phyloP scores from a whole-genome alignment of 2,797 vertebrate genomes.

The Danio jaintianensis region DNA sequence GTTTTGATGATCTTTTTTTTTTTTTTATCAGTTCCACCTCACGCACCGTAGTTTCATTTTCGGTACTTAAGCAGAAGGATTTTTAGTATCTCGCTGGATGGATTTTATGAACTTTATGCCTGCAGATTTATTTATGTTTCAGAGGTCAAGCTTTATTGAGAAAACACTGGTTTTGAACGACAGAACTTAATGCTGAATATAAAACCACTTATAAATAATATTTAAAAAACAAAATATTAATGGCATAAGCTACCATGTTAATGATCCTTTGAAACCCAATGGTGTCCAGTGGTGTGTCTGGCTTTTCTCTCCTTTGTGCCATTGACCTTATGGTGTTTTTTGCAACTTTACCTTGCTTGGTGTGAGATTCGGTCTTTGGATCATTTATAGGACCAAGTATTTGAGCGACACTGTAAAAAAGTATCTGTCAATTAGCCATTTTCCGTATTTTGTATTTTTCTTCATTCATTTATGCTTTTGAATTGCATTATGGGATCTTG shows the following conservation, averaged over 20 bases:
- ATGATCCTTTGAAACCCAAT: slow-evolving; percentile 19
- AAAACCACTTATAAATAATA: slow-evolving; percentile 39
- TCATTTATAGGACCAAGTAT: slow-evolving; percentile 26
- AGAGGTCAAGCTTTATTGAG: slow-evolving; percentile 60
- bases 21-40: slow-evolving; percentile 35
- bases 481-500: too few species aligned
- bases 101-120: slow-evolving; percentile 54
- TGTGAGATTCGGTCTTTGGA: slow-evolving; percentile 7
- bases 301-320: slow-evolving; percentile 15
- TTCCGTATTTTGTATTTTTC: too few species aligned
- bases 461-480: too few species aligned
- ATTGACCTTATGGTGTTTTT: slow-evolving; percentile 30
- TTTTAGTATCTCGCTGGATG: not conserved
- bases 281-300: slow-evolving; percentile 25
- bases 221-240: not conserved
- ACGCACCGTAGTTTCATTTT: slow-evolving; percentile 60
- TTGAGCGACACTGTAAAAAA: not conserved
- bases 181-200: not conserved
- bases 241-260: slow-evolving; percentile 49
- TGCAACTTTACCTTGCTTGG: slow-evolving; percentile 1
- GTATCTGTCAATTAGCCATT: too few species aligned
- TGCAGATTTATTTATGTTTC: slow-evolving; percentile 64
- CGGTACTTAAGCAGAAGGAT: slow-evolving; percentile 57
- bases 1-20: slow-evolving; percentile 13
- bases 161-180: slow-evolving; percentile 68